These are phyloP conservation scores for Pantherophis vulpinus DNA, from an alignment of 2,797 vertebrate genomes.

Conservation along the genomic window DNA sequence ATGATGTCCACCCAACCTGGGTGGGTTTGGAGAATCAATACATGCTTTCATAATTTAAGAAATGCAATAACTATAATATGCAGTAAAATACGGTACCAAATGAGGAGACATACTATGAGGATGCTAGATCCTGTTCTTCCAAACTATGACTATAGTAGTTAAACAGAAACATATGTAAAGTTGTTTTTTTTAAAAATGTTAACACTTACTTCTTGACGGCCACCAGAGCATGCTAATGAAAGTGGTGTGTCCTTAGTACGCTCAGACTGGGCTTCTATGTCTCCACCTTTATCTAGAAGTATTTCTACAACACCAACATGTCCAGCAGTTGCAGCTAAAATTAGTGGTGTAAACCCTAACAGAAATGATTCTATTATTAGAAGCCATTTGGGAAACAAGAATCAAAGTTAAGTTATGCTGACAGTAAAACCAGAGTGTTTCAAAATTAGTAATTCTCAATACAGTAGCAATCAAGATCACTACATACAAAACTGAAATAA, in stretches of 20 bases:
- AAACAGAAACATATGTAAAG: neutral
- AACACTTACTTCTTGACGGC: conserved; percentile 89
- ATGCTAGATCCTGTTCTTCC: neutral
- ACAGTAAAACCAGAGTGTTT: conserved; percentile 12
- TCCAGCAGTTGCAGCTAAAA: conserved; percentile 96
- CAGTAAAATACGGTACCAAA: neutral
- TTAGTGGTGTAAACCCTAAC: conserved; percentile 94
- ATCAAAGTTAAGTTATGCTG: neutral
- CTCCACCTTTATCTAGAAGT: conserved; percentile 96
- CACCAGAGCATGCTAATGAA: conserved; percentile 95
- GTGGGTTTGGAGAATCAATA: neutral
- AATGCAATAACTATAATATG: neutral
- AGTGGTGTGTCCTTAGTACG: conserved; percentile 99
- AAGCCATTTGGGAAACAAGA: neutral
- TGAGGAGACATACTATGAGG: neutral
- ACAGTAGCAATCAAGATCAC: neutral
- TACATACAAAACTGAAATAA: neutral
- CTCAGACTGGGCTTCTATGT: conserved; percentile 98
- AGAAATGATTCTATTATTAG: conserved; percentile 31
- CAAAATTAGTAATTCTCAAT: neutral
- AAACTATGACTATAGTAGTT: neutral
- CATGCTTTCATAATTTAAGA: neutral
- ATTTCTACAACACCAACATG: conserved; percentile 99
- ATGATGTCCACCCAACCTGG: neutral
- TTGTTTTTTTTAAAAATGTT: accelerated